phyloP scores from a whole-genome alignment of 1,140 invertebrate species.

The Epicauta chinensis region DNA sequence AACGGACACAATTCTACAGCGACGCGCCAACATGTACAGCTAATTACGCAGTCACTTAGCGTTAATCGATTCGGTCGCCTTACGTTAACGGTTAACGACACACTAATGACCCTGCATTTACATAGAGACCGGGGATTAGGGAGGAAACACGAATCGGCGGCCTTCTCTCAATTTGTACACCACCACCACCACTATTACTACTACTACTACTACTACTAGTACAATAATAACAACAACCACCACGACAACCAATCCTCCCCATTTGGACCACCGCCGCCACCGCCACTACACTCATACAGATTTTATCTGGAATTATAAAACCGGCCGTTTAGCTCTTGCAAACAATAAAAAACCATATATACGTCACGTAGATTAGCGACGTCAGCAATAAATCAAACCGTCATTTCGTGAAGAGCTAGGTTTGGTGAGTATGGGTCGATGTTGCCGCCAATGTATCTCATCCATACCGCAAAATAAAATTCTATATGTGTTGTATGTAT shows the following conservation, averaged over 20 bases:
- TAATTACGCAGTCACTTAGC: constrained; percentile 46
- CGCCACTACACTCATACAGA: constrained; percentile 35
- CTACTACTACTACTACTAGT: no score
- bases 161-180: neutral
- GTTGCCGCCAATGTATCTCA: constrained; percentile 28
- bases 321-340: constrained; percentile 36
- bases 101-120: constrained; percentile 44
- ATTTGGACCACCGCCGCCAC: constrained; percentile 15
- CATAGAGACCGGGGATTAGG: constrained; percentile 33
- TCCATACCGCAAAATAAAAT: constrained; percentile 40
- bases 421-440: constrained; percentile 1
- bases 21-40: constrained; percentile 38
- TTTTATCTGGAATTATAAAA: constrained; percentile 44
- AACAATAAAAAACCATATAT: constrained; percentile 43
- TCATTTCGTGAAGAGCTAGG: constrained; percentile 31
- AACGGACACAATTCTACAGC: constrained; percentile 19
- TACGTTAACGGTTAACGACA: constrained; percentile 44
- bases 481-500: constrained; percentile 37
- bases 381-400: constrained; percentile 43
- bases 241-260: no score
- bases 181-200: no score
- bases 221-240: no score
- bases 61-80: constrained; percentile 45
- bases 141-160: neutral
- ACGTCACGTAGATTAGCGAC: constrained; percentile 43